These are phyloP conservation scores for Gibbula magus DNA, from an alignment of 2,888 invertebrate genomes.

Conservation along the genomic window DNA sequence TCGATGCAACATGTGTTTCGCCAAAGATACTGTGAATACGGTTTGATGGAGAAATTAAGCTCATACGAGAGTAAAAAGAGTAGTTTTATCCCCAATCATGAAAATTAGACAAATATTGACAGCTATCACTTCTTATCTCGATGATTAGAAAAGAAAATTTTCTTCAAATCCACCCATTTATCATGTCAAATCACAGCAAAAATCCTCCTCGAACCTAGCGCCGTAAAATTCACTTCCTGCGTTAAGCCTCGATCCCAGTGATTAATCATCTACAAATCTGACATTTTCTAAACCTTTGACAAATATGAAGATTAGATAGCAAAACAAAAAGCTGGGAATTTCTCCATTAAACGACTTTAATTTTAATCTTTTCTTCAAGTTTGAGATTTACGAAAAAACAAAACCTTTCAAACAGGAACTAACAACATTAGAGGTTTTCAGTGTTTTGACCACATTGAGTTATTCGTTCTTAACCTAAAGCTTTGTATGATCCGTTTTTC, in stretches of 20 bases:
- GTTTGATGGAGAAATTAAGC: background rate
- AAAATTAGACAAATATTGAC: constrained; percentile 13
- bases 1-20: no score
- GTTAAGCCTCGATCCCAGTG: background rate
- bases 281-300: background rate
- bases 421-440: no score
- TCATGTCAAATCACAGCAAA: background rate
- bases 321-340: no score
- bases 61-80: background rate
- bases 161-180: background rate
- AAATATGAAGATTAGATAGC: constrained; percentile 1
- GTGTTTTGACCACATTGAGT: no score
- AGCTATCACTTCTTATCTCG: background rate
- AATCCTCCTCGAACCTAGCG: background rate
- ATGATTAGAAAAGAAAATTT: background rate
- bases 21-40: no score
- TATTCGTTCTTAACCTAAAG: no score
- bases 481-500: no score
- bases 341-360: no score
- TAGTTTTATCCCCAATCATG: background rate
- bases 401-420: no score
- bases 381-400: no score
- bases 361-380: no score
- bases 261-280: background rate
- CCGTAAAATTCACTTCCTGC: background rate